Percentiles rank a stretch among this genome's conserved stretches.
phyloP scores from a whole-genome alignment of 2,888 invertebrate species.

The Mimachlamys varia region DNA sequence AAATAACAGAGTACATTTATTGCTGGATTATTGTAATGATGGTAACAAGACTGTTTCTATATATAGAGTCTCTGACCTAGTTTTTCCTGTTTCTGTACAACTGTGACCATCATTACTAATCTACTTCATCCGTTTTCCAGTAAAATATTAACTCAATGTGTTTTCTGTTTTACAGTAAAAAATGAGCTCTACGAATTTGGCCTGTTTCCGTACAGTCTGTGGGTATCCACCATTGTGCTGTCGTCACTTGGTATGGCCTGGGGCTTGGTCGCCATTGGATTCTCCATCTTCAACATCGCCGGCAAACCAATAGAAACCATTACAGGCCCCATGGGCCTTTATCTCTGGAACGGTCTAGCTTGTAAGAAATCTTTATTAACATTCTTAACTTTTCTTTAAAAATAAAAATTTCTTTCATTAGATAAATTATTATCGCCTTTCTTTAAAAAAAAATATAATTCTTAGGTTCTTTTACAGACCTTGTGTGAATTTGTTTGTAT shows the following conservation, averaged over 20 bases:
- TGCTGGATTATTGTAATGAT: too few relatives aligned
- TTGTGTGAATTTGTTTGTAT: too few relatives aligned
- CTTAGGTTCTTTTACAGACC: too few relatives aligned
- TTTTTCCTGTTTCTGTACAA: neutral
- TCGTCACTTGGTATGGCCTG: constrained; percentile 88
- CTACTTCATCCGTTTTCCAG: constrained; percentile 45
- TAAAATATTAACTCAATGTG: constrained; percentile 53
- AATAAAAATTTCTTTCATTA: too few relatives aligned
- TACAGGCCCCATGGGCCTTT: constrained; percentile 87
- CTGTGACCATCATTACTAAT: too few relatives aligned
- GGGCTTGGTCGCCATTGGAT: constrained; percentile 85
- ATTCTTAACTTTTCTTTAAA: too few relatives aligned
- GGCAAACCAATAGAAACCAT: constrained; percentile 88
- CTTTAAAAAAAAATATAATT: too few relatives aligned
- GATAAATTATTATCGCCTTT: too few relatives aligned
- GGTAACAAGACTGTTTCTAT: too few relatives aligned
- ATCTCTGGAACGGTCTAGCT: constrained; percentile 90
- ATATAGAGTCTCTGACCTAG: too few relatives aligned
- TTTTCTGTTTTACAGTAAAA: constrained; percentile 51
- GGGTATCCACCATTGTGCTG: constrained; percentile 89
- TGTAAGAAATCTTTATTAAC: constrained; percentile 83
- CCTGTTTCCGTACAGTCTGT: constrained; percentile 87
- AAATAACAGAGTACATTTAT: too few relatives aligned
- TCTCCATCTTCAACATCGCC: constrained; percentile 91
- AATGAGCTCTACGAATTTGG: constrained; percentile 58